These are phyloP conservation scores for Sturnira hondurensis DNA, from an alignment of 2,113 vertebrate genomes.

Conservation along the genomic window DNA sequence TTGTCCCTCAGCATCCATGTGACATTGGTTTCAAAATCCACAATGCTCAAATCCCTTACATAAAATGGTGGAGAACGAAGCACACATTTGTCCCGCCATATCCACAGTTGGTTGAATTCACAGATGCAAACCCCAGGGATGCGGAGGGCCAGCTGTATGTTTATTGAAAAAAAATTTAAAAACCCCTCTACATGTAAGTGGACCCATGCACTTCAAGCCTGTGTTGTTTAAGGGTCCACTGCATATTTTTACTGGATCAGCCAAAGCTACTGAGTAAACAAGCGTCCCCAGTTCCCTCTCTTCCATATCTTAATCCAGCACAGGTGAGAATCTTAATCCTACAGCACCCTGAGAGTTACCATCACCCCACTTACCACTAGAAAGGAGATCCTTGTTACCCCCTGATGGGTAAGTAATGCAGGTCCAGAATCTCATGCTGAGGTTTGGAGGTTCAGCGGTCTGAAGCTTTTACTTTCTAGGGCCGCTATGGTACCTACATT, in stretches of 20 bases:
- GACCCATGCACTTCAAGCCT: neutral
- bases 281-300: neutral
- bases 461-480: neutral
- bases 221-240: neutral
- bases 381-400: neutral
- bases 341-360: neutral
- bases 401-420: neutral
- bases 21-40: neutral
- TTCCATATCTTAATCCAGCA: neutral
- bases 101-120: neutral
- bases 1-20: neutral
- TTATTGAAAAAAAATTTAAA: neutral
- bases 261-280: neutral
- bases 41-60: neutral
- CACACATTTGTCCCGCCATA: neutral
- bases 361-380: neutral
- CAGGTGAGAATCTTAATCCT: neutral
- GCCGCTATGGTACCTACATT: neutral
- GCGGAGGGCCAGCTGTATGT: neutral
- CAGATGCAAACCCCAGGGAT: neutral
- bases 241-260: neutral
- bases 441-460: neutral
- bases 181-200: neutral
- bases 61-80: neutral
- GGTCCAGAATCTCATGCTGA: neutral